phyloP scores from a whole-genome alignment of 2,888 invertebrate genomes.

The Hypomecis punctinalis region DNA sequence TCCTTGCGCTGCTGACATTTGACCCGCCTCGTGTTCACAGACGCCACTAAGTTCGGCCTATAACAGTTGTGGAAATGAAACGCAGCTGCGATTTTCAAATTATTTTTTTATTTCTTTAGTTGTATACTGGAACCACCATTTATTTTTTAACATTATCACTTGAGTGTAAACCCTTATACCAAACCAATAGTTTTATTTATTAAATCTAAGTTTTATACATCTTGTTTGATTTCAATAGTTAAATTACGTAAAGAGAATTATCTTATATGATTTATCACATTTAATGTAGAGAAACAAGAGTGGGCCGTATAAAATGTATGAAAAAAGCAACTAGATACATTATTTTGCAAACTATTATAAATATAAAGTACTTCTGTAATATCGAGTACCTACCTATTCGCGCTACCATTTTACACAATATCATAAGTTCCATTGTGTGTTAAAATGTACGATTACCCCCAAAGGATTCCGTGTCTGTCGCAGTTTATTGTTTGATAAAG shows the following conservation, averaged over 20 bases:
- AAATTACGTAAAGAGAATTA: not conserved
- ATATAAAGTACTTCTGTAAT: too few relatives aligned
- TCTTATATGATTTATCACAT: slow-evolving; percentile 9
- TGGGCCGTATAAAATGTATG: not conserved
- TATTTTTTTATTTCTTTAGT: slow-evolving; percentile 52
- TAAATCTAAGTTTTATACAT: slow-evolving; percentile 42
- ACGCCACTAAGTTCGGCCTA: too few relatives aligned
- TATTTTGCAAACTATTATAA: not conserved
- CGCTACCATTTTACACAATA: too few relatives aligned
- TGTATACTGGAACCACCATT: slow-evolving; percentile 57
- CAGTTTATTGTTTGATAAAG: too few relatives aligned
- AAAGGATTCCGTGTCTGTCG: too few relatives aligned
- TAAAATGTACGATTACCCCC: too few relatives aligned
- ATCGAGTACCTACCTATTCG: too few relatives aligned
- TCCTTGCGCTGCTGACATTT: too few relatives aligned
- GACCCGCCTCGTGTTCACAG: too few relatives aligned
- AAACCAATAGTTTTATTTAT: slow-evolving; percentile 54
- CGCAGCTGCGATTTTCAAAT: slow-evolving; percentile 45
- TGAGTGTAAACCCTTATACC: slow-evolving; percentile 52
- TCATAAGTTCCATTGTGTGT: too few relatives aligned
- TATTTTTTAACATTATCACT: slow-evolving; percentile 48
- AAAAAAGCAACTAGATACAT: not conserved
- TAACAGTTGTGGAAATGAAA: slow-evolving; percentile 42
- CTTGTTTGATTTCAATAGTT: slow-evolving; percentile 35
- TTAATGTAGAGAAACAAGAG: slow-evolving; percentile 1